Conservation (phyloP, 2,888 invertebrate genomes). For the Stenodera caucasica region DNA sequence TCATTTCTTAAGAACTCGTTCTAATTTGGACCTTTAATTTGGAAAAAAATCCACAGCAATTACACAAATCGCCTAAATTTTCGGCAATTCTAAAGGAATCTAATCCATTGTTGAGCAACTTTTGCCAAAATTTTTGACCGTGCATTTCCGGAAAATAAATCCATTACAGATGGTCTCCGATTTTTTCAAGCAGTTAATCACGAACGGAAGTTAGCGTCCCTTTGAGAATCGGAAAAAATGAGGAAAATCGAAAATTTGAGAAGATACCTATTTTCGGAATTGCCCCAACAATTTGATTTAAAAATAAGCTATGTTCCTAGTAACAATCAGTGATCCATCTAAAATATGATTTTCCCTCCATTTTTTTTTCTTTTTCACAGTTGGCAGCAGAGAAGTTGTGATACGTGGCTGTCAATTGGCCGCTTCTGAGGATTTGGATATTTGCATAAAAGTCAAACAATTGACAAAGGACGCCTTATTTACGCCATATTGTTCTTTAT, state of each 20-base stretch:
- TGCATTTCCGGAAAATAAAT: too few species aligned
- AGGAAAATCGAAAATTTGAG: background rate
- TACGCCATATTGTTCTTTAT: conserved; percentile 50
- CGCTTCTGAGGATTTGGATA: conserved; percentile 45
- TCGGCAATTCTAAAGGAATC: too few species aligned
- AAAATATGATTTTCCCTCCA: background rate
- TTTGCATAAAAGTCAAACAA: conserved; percentile 47
- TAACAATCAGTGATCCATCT: background rate
- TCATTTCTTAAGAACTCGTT: too few species aligned
- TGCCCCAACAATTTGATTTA: background rate
- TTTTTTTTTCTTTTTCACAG: conserved; percentile 39
- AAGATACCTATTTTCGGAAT: background rate
- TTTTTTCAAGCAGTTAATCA: too few species aligned
- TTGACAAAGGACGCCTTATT: conserved; percentile 38
- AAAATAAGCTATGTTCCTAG: background rate
- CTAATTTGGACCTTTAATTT: too few species aligned
- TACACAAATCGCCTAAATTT: too few species aligned
- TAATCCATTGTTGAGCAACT: too few species aligned
- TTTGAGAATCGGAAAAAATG: background rate
- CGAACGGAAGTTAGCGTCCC: background rate
- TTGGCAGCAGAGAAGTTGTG: conserved; percentile 44
- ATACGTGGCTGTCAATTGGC: conserved; percentile 52
- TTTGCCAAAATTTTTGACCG: too few species aligned
- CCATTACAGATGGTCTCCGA: too few species aligned
- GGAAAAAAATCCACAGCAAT: too few species aligned